phyloP scores from a whole-genome alignment of 2,797 vertebrate species.

The Muscicapa striata region DNA sequence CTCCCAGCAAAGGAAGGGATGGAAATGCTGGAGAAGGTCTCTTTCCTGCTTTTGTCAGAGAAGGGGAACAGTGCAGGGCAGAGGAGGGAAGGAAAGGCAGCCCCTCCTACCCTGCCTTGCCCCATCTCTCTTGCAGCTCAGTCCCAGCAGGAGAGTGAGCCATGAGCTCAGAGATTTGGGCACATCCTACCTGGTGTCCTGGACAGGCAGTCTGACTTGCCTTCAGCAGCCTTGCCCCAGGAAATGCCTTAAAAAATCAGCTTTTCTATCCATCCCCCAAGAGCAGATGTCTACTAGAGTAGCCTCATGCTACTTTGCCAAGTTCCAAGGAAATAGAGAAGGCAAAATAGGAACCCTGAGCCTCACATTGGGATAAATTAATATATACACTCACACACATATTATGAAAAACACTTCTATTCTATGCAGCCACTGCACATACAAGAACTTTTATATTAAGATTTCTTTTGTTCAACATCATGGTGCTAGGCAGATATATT shows the following conservation, averaged over 20 bases:
- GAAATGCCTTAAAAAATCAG: background rate
- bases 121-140: background rate
- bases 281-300: background rate
- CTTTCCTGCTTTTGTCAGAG: background rate
- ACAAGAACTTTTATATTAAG: background rate
- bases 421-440: background rate
- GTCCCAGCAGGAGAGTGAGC: background rate
- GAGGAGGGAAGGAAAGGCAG: background rate
- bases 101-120: background rate
- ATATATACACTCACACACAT: accelerated
- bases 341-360: background rate
- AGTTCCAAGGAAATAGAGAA: background rate
- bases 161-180: background rate
- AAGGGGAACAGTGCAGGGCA: background rate
- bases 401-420: background rate
- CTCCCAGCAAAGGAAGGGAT: background rate
- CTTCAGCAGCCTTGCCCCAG: background rate
- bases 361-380: background rate
- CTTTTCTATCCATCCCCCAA: background rate
- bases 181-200: too few relatives aligned
- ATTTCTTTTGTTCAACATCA: background rate
- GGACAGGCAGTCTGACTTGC: background rate
- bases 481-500: background rate
- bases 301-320: background rate
- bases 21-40: background rate